phyloP scores from a whole-genome alignment of 2,113 vertebrate species.

The Heterotilapia buettikoferi region DNA sequence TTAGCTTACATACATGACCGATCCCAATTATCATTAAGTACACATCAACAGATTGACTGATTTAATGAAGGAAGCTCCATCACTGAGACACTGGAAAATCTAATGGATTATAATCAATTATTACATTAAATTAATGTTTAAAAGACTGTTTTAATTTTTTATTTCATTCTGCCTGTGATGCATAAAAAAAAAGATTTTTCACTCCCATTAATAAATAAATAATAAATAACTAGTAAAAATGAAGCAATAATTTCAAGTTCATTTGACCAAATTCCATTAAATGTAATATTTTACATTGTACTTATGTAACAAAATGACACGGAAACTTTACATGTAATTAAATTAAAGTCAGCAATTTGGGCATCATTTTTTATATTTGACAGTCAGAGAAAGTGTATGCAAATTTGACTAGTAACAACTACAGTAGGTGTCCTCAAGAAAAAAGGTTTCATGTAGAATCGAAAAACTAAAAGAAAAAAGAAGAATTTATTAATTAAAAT shows the following conservation, averaged over 20 bases:
- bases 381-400: no score
- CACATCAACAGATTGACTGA: not conserved
- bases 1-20: no score
- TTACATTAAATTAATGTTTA: not conserved
- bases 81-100: not conserved
- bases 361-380: not conserved
- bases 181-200: not conserved
- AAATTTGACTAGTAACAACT: not conserved
- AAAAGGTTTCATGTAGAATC: not conserved
- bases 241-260: accelerated
- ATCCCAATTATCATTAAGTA: no score
- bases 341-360: not conserved
- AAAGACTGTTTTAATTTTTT: not conserved
- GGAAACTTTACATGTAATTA: not conserved
- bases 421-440: not conserved
- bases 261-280: not conserved
- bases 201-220: not conserved
- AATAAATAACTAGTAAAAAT: not conserved
- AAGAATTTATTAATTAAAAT: not conserved
- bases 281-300: not conserved
- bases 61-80: not conserved
- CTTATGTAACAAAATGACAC: not conserved
- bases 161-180: not conserved
- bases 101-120: not conserved
- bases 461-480: not conserved